phyloP scores from a whole-genome alignment of 2,888 invertebrate species.

The Anoncus sp. region DNA sequence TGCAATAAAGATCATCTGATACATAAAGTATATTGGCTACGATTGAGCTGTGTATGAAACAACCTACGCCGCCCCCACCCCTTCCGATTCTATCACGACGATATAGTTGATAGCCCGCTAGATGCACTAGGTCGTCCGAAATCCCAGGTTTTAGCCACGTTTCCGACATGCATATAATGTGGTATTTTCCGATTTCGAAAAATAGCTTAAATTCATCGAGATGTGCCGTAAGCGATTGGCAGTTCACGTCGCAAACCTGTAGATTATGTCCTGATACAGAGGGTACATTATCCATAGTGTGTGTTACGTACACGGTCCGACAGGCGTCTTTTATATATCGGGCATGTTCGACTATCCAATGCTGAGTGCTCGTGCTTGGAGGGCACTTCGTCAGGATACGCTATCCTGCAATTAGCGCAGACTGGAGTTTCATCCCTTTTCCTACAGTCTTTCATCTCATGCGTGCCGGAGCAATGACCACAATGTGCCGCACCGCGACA shows the following conservation, averaged over 20 bases:
- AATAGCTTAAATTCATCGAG: constrained; percentile 12
- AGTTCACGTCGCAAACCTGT: constrained; percentile 25
- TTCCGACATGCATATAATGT: constrained; percentile 22
- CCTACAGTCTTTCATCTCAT: constrained; percentile 1
- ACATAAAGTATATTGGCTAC: too few relatives aligned
- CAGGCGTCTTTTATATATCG: background rate
- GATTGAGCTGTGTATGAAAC: too few relatives aligned
- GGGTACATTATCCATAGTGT: constrained; percentile 7
- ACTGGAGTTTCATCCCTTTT: background rate
- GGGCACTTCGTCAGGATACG: background rate
- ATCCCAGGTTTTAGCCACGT: constrained; percentile 7
- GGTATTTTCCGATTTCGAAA: background rate
- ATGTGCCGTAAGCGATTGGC: constrained; percentile 16
- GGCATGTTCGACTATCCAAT: constrained; percentile 4
- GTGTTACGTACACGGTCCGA: constrained; percentile 8
- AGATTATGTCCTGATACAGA: background rate
- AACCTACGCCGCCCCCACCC: too few relatives aligned
- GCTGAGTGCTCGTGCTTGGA: background rate
- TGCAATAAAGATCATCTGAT: too few relatives aligned
- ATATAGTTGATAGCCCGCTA: too few relatives aligned
- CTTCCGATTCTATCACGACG: too few relatives aligned
- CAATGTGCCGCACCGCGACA: constrained; percentile 1
- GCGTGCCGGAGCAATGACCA: constrained; percentile 15
- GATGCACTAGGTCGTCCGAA: too few relatives aligned
- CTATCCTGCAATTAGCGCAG: background rate